Percentiles rank a stretch among this genome's conserved stretches.
Conservation (phyloP, 1,140 invertebrate species). For the Euglossa dilemma region DNA sequence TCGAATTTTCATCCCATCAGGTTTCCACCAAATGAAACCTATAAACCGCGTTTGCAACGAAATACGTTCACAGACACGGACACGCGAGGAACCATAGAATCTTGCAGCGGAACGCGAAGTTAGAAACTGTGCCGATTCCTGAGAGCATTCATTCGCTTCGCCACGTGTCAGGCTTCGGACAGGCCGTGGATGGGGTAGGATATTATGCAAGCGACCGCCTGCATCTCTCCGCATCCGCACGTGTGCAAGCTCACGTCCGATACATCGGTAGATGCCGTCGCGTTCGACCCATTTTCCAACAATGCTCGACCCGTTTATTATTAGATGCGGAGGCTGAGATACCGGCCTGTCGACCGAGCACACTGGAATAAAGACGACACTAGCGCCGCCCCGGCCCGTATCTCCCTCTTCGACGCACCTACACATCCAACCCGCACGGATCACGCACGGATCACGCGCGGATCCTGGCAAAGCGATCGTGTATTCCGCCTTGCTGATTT, state of each 20-base stretch:
- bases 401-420: not conserved
- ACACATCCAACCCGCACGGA: not conserved
- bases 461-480: conserved; percentile 3
- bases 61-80: too few relatives aligned
- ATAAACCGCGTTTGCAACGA: too few relatives aligned
- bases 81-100: not conserved
- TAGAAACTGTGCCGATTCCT: conserved; percentile 54
- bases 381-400: not conserved
- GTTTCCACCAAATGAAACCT: too few relatives aligned
- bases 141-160: conserved; percentile 33
- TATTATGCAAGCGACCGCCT: conserved; percentile 31
- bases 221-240: not conserved
- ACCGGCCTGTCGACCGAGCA: conserved; percentile 18
- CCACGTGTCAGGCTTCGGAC: conserved; percentile 35
- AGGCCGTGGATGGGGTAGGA: not conserved
- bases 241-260: conserved; percentile 1
- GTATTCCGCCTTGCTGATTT: conserved; percentile 20
- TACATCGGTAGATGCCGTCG: conserved; percentile 51
- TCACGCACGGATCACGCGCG: not conserved
- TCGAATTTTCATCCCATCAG: too few relatives aligned
- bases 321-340: conserved; percentile 60
- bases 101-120: not conserved
- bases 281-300: conserved; percentile 75
- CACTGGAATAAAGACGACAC: conserved; percentile 52
- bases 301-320: conserved; percentile 75